Conservation (phyloP, 2,113 vertebrate genomes). For the Anas platyrhynchos region DNA sequence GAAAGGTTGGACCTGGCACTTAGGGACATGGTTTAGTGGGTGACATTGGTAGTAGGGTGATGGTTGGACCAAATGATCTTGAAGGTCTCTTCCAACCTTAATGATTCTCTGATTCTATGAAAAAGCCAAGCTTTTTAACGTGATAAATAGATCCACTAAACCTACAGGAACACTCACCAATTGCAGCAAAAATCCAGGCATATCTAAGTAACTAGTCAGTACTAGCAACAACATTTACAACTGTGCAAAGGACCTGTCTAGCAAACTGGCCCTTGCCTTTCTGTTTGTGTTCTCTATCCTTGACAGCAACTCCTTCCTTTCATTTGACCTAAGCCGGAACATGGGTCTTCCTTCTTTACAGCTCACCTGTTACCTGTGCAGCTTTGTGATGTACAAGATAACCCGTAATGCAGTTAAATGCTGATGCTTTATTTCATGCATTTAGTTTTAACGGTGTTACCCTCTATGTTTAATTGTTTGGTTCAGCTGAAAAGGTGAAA, state of each 20-base stretch:
- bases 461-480: neutral
- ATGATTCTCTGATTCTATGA: no score
- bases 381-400: neutral
- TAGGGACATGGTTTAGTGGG: no score
- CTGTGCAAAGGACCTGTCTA: neutral
- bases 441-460: neutral
- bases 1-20: no score
- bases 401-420: neutral
- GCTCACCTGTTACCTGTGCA: neutral
- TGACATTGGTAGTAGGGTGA: no score
- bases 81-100: no score
- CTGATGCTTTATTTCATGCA: neutral
- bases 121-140: neutral
- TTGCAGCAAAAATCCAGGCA: neutral
- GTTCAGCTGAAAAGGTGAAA: neutral
- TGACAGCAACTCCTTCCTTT: neutral
- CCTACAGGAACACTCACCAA: neutral
- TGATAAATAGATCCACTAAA: neutral
- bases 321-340: neutral
- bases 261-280: neutral
- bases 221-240: neutral
- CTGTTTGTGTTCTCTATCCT: neutral
- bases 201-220: neutral
- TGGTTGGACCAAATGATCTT: no score
- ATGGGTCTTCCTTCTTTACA: neutral